Percentiles rank a stretch among this genome's conserved stretches.
Conservation (phyloP, 2,888 invertebrate genomes). For the Drosophila atripex region DNA sequence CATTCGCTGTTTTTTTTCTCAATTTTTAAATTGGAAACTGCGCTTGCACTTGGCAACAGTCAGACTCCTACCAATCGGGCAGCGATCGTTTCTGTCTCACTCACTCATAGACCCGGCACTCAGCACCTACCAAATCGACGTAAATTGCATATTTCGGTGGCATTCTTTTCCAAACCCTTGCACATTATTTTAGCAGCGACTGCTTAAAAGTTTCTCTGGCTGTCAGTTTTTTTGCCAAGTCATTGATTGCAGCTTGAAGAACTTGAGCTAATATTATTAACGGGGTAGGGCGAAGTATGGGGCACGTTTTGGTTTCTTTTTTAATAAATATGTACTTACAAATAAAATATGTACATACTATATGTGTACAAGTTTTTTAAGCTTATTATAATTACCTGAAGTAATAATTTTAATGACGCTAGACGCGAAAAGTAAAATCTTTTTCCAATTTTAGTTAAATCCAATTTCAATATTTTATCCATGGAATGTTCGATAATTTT, state of each 20-base stretch:
- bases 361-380: too few species aligned
- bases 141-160: constrained; percentile 57
- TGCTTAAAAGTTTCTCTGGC: constrained; percentile 26
- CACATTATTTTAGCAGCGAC: constrained; percentile 63
- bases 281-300: not conserved
- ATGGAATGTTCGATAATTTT: too few species aligned
- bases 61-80: constrained; percentile 9
- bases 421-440: too few species aligned
- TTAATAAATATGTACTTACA: too few species aligned
- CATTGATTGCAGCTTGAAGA: constrained; percentile 63
- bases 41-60: constrained; percentile 67
- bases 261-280: constrained; percentile 62
- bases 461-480: too few species aligned
- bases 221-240: constrained; percentile 45
- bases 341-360: too few species aligned
- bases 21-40: constrained; percentile 49
- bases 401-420: too few species aligned
- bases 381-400: too few species aligned
- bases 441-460: too few species aligned
- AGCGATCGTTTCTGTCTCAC: constrained; percentile 2
- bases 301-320: not conserved
- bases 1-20: constrained; percentile 31
- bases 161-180: constrained; percentile 63
- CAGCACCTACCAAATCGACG: constrained; percentile 47
- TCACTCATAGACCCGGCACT: constrained; percentile 5